These are phyloP conservation scores for Neodiprion lecontei DNA, from an alignment of 1,140 invertebrate species.

Conservation along the genomic window DNA sequence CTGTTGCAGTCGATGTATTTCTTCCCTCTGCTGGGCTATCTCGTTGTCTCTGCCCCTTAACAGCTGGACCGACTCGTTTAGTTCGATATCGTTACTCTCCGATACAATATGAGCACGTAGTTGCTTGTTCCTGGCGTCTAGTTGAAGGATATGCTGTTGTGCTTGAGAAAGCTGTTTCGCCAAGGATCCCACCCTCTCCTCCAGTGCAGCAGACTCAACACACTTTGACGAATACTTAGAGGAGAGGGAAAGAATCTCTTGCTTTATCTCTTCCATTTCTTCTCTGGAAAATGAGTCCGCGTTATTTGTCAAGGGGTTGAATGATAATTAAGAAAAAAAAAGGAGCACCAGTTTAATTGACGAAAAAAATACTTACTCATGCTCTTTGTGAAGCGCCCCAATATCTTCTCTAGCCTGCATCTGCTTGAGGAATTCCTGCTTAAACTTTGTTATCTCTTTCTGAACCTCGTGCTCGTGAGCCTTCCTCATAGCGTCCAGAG, in stretches of 20 bases:
- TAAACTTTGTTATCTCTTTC: conserved; percentile 85
- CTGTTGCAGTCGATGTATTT: conserved; percentile 57
- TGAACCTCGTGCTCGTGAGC: conserved; percentile 92
- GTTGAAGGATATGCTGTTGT: conserved; percentile 79
- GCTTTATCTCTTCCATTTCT: conserved; percentile 84
- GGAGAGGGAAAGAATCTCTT: conserved; percentile 85
- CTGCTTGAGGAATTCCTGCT: conserved; percentile 82
- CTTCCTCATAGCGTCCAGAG: conserved; percentile 91
- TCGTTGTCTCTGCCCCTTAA: conserved; percentile 54
- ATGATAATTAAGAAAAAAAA: conserved; percentile 1
- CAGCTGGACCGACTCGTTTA: conserved; percentile 52
- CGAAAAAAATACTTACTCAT: conserved; percentile 60
- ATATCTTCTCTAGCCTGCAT: conserved; percentile 69
- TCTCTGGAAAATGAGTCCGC: conserved; percentile 63
- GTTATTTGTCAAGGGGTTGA: conserved; percentile 7
- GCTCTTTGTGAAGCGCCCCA: conserved; percentile 64
- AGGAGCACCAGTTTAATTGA: neutral
- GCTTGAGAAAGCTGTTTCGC: conserved; percentile 81
- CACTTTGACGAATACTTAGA: conserved; percentile 93
- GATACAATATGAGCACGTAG: conserved; percentile 75
- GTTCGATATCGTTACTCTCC: conserved; percentile 59
- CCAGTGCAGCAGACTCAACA: conserved; percentile 84
- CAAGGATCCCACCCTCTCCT: conserved; percentile 80
- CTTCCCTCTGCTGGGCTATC: conserved; percentile 56
- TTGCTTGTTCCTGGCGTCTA: conserved; percentile 81